Evolutionary conservation across 2,888 invertebrate genomes (phyloP), one percentile per base, ranked within the genome.

Genomic region (Drosophila colorata): DNA sequence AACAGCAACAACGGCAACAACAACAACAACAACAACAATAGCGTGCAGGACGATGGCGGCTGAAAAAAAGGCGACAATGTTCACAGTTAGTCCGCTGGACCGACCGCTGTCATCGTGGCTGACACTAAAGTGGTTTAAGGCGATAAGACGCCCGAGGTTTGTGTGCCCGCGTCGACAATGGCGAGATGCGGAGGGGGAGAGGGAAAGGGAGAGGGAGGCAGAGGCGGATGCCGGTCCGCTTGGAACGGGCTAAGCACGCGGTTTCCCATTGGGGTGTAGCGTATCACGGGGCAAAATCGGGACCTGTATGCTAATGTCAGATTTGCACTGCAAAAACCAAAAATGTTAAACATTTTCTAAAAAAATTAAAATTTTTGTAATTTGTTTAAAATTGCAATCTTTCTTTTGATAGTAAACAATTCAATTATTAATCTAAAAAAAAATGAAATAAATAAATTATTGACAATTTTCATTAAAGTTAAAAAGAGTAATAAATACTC

Each of bases 121-220:
- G 91, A 90, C 90, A 91, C 89, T 80, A 89, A 91, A 90, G 90
- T 90, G 91, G 89, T 90, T 90, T 88, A 88, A 80, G 90, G 90
- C 91, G 86, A 88, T 91, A 89, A 90, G 87, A 80, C 70, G 80
- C 78, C 88, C 59, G 75, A 73, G 75, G 78, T 44, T 63, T 61
- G 43, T 64, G 43, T 43, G 51, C 59, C 13, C 35, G 47, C 44
- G 38, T 44, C 23, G 56, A 53, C 41, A 56, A 31, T 59, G 75
- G 16, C 33, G 37, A 9, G 43, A 23, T 33, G 33, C 33, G n/a
- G n/a, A n/a, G n/a, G n/a, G n/a, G n/a, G n/a, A n/a, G n/a, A n/a
- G n/a, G n/a, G n/a, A n/a, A n/a, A n/a, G n/a, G n/a, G n/a, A n/a
- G n/a, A n/a, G n/a, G n/a, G n/a, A n/a, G n/a, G n/a, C n/a, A n/a